These are phyloP conservation scores for Oryzias sinensis DNA, from an alignment of 2,797 vertebrate genomes.

Conservation along the genomic window DNA sequence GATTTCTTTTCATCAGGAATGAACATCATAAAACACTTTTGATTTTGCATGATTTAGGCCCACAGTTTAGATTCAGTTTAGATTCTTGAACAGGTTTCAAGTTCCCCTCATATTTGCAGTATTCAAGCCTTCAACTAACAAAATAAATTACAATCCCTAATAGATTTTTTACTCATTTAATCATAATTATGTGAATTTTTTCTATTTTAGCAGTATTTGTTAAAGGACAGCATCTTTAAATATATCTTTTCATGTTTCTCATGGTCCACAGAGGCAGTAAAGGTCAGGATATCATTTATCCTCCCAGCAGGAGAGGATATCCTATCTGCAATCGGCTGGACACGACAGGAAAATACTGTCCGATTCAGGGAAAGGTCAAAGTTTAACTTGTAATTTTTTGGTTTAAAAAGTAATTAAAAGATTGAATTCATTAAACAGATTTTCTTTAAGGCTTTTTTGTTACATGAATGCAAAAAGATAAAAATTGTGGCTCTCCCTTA, in stretches of 20 bases:
- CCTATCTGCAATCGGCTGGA: slow-evolving; percentile 41
- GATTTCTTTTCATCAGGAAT: too few relatives aligned
- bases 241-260: slow-evolving; percentile 25
- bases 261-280: slow-evolving; percentile 39
- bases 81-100: too few relatives aligned
- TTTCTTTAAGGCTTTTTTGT: not conserved
- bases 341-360: slow-evolving; percentile 47
- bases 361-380: slow-evolving; percentile 52
- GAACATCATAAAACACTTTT: too few relatives aligned
- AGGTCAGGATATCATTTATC: slow-evolving; percentile 67
- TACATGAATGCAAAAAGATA: not conserved
- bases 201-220: not conserved
- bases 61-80: too few relatives aligned
- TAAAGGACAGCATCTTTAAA: slow-evolving; percentile 36
- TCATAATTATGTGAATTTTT: not conserved
- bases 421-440: too few relatives aligned
- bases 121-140: too few relatives aligned
- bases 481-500: too few relatives aligned
- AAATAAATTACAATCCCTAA: too few relatives aligned
- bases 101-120: too few relatives aligned
- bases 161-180: too few relatives aligned
- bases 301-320: slow-evolving; percentile 61
- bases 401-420: slow-evolving; percentile 10
- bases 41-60: too few relatives aligned
- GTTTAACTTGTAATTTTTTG: slow-evolving; percentile 34